Evolutionary conservation across 2,113 vertebrate species (phyloP), one percentile per base, ranked within the genome.

Genomic region (Cochlearius cochlearius): DNA sequence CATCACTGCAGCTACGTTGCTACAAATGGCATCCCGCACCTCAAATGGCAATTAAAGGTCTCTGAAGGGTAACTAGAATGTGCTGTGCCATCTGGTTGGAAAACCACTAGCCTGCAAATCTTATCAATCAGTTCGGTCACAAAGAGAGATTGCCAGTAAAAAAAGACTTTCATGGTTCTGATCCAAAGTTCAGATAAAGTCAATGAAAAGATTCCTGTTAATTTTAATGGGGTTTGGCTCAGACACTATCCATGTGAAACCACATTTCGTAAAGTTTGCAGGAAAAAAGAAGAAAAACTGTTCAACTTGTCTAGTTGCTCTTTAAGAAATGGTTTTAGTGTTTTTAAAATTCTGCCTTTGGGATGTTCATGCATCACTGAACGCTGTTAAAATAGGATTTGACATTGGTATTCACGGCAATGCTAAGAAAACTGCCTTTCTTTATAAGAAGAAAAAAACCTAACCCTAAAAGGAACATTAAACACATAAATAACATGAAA

Each of bases 301-400:
- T 53, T 85, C 80, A 14, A 21, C 67, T 82, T 90, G 83, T 79
- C 91, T 36, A 4, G 89, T 73, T 94, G 32, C 55, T 85, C 81
- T 88, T 96, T 94, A 96, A 73, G 84, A 91, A 96, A 95, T 86
- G 50, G 74, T 9, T 94, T 79, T 79, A 78, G 58, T 67, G 74
- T n/a, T 95, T 89, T 92, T 63, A 29, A 78, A 97, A 90, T 92
- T 64, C 91, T 69, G 77, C 89, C 92, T 96, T 95, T 94, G 95
- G 96, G 96, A 94, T 92, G 50, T 82, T 90, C 89, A 90, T 95
- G 91, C 91, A 52, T 94, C 89, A 83, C 84, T 73, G 89, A 95
- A n/a, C 41, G 10, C 62, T 10, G 45, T 62, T 96, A 90, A 95
- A 96, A 92, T 94, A 90, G 89, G 92, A 50, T 79, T 95, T 94